A percentile compares a stretch with the other conserved stretches of the same genome.
Evolutionary conservation across 2,113 vertebrate genomes (phyloP).

Genomic region (Sinocyclocheilus anshuiensis): DNA sequence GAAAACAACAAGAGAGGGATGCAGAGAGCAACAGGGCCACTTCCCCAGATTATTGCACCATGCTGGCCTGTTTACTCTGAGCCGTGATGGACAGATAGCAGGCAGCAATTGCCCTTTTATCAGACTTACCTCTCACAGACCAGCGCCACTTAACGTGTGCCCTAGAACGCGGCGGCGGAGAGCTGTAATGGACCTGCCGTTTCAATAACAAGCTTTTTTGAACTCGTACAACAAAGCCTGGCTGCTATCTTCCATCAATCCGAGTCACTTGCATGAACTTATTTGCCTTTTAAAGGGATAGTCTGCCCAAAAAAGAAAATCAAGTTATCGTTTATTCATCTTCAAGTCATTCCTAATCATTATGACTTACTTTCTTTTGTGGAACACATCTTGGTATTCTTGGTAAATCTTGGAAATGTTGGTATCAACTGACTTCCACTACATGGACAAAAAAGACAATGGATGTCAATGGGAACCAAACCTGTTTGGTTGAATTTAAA

Average conservation of each 20-base stretch:
- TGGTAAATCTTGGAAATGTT: too few species aligned
- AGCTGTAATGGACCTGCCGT: slow-evolving; percentile 35
- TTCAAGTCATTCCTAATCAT: not conserved
- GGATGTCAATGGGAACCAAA: not conserved
- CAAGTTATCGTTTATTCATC: not conserved
- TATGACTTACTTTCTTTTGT: not conserved
- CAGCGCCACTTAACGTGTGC: slow-evolving; percentile 34
- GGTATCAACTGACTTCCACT: not conserved
- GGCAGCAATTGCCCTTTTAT: slow-evolving; percentile 71
- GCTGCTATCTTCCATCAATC: not conserved
- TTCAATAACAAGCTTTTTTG: slow-evolving; percentile 36
- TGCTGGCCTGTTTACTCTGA: slow-evolving; percentile 72
- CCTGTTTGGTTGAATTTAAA: not conserved
- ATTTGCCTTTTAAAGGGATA: slow-evolving; percentile 4
- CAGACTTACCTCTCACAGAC: slow-evolving; percentile 64
- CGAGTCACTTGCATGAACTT: not conserved
- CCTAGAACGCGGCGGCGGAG: slow-evolving; percentile 18
- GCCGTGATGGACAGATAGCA: slow-evolving; percentile 76
- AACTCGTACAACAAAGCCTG: not conserved
- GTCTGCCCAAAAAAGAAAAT: not conserved
- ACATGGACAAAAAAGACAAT: not conserved
- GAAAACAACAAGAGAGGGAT: slow-evolving; percentile 70
- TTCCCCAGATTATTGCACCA: slow-evolving; percentile 80
- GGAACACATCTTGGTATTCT: not conserved
- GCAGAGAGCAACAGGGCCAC: slow-evolving; percentile 71